Evolutionary conservation across 1,140 invertebrate genomes (phyloP).

Genomic region (Tetramorium alpestre): DNA sequence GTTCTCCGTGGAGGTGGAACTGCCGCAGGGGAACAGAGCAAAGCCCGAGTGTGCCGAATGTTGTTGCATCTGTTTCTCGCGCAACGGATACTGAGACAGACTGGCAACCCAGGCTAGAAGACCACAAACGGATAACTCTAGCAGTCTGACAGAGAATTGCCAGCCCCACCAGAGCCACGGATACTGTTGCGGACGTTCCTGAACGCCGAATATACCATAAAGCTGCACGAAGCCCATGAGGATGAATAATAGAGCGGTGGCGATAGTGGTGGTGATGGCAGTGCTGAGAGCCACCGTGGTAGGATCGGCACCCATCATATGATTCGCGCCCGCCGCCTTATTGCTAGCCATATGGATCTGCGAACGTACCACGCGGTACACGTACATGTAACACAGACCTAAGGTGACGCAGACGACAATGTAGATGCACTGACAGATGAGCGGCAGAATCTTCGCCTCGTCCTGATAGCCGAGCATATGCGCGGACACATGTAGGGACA

Average conservation of each 20-base stretch:
- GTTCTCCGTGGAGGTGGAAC: slow-evolving; percentile 90
- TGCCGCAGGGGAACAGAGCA: slow-evolving; percentile 91
- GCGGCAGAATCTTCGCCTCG: slow-evolving; percentile 87
- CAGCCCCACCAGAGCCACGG: slow-evolving; percentile 96
- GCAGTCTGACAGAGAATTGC: slow-evolving; percentile 92
- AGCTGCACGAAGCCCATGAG: slow-evolving; percentile 93
- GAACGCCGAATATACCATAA: slow-evolving; percentile 92
- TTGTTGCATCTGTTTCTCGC: slow-evolving; percentile 85
- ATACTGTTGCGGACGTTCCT: slow-evolving; percentile 86
- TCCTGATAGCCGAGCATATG: slow-evolving; percentile 85
- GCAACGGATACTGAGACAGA: slow-evolving; percentile 85
- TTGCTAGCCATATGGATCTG: slow-evolving; percentile 80
- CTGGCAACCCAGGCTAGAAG: slow-evolving; percentile 94
- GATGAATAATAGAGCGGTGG: slow-evolving; percentile 93
- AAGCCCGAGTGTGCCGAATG: slow-evolving; percentile 88
- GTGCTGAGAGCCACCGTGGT: slow-evolving; percentile 86
- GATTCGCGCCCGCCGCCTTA: slow-evolving; percentile 79
- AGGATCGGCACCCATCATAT: slow-evolving; percentile 82
- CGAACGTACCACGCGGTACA: slow-evolving; percentile 87
- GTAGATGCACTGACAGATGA: slow-evolving; percentile 93
- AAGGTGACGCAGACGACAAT: slow-evolving; percentile 92
- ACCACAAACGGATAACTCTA: slow-evolving; percentile 93
- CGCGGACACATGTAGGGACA: slow-evolving; percentile 91
- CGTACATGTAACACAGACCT: slow-evolving; percentile 93
- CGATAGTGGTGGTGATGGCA: slow-evolving; percentile 94